phyloP scores from a whole-genome alignment of 2,888 invertebrate species.

The Venusia cambrica region DNA sequence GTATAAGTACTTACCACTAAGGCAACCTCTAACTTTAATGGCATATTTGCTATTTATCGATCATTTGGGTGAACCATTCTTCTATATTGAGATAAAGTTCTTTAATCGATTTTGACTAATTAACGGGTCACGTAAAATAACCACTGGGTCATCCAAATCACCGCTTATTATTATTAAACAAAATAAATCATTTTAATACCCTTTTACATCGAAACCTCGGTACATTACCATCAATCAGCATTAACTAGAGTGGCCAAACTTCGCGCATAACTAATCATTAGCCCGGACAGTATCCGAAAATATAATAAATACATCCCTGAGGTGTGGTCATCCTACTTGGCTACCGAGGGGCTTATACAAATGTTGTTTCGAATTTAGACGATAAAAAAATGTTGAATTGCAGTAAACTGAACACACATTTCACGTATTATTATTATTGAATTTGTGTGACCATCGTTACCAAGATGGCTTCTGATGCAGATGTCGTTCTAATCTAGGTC shows the following conservation, averaged over 20 bases:
- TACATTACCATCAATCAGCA: slow-evolving; percentile 41
- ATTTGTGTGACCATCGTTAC: too few species aligned
- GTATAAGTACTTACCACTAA: too few species aligned
- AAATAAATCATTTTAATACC: slow-evolving; percentile 21
- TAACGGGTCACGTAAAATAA: slow-evolving; percentile 3
- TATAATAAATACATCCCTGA: slow-evolving; percentile 39
- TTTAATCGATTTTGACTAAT: too few species aligned
- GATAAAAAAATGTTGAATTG: too few species aligned
- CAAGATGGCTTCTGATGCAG: too few species aligned
- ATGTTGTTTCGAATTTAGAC: too few species aligned
- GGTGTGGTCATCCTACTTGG: slow-evolving; percentile 20
- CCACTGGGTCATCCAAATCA: slow-evolving; percentile 9
- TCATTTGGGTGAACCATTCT: slow-evolving; percentile 14
- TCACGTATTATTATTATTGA: too few species aligned
- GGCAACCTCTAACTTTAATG: too few species aligned
- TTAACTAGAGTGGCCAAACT: slow-evolving; percentile 37
- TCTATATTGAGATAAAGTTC: not conserved
- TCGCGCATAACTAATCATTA: slow-evolving; percentile 47
- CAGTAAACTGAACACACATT: too few species aligned
- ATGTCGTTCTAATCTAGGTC: too few species aligned
- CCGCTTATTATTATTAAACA: slow-evolving; percentile 17
- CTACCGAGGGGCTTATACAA: slow-evolving; percentile 9
- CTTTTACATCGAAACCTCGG: slow-evolving; percentile 17
- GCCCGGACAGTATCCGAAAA: slow-evolving; percentile 33
- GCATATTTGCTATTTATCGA: too few species aligned